Conservation (phyloP, 2,113 vertebrate genomes). For the Rhynchomys soricoides region DNA sequence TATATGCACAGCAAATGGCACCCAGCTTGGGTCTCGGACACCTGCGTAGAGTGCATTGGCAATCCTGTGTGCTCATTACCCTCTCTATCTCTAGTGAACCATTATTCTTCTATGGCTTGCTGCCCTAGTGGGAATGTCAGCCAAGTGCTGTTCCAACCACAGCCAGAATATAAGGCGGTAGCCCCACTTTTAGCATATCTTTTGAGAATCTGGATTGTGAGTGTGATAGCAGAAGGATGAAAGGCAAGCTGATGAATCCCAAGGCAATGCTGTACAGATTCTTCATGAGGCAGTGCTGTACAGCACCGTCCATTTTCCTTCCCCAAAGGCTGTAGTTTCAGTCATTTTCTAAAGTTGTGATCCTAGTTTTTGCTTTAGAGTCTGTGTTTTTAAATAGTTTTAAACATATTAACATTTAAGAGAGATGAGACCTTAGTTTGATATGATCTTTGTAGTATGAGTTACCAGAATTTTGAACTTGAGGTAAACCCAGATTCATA, state of each 20-base stretch:
- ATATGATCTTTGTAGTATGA: background rate
- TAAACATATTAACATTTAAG: background rate
- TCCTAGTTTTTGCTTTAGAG: constrained; percentile 12
- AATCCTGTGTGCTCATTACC: background rate
- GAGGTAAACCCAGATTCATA: background rate
- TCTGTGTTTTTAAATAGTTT: background rate
- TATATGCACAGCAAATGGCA: background rate
- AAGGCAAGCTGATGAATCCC: background rate
- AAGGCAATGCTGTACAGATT: background rate
- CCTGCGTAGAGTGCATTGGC: background rate
- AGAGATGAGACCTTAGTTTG: background rate
- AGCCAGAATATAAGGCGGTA: background rate
- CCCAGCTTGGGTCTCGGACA: background rate
- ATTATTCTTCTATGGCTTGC: background rate
- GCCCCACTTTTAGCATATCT: background rate
- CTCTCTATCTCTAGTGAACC: background rate
- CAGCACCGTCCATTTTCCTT: background rate
- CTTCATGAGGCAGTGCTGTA: background rate
- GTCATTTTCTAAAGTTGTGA: constrained; percentile 11
- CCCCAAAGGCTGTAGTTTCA: background rate
- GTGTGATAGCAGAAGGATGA: background rate
- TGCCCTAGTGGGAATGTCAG: background rate
- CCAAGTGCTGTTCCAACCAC: background rate
- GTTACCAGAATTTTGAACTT: constrained; percentile 30
- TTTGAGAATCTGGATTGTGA: background rate